Percentiles rank a stretch among this genome's conserved stretches.
Evolutionary conservation across 1,140 invertebrate genomes (phyloP).

Genomic region (Heliconius congener): DNA sequence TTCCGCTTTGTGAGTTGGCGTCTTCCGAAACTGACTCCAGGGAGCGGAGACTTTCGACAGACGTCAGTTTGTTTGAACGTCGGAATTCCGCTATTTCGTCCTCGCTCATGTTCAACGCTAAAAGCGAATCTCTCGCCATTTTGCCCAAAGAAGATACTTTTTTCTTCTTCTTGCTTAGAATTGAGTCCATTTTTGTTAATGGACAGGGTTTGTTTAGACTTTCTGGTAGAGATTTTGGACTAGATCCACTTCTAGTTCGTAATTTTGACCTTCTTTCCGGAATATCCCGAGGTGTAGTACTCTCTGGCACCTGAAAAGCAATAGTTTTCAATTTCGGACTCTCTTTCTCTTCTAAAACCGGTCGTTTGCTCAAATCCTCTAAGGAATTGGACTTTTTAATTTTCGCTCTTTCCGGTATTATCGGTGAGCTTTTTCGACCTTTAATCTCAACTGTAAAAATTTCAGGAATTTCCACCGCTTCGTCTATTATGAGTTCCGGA

Average conservation of each 20-base stretch:
- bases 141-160: slow-evolving; percentile 73
- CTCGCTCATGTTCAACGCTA: slow-evolving; percentile 76
- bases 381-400: slow-evolving; percentile 70
- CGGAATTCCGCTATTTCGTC: slow-evolving; percentile 75
- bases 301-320: slow-evolving; percentile 71
- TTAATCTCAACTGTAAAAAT: slow-evolving; percentile 60
- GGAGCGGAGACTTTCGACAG: slow-evolving; percentile 70
- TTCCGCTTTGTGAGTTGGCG: slow-evolving; percentile 70
- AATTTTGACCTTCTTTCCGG: slow-evolving; percentile 59
- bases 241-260: slow-evolving; percentile 64
- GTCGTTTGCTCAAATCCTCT: slow-evolving; percentile 61
- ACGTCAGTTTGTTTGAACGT: slow-evolving; percentile 69
- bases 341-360: slow-evolving; percentile 46
- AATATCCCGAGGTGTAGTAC: slow-evolving; percentile 65
- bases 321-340: slow-evolving; percentile 67
- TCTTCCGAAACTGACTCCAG: slow-evolving; percentile 78
- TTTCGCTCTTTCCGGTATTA: slow-evolving; percentile 68
- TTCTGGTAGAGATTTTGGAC: slow-evolving; percentile 76
- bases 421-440: slow-evolving; percentile 54
- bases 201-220: slow-evolving; percentile 69
- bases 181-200: slow-evolving; percentile 64
- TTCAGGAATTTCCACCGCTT: slow-evolving; percentile 61
- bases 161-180: slow-evolving; percentile 68
- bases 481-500: slow-evolving; percentile 70
- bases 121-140: slow-evolving; percentile 72